Evolutionary conservation across 2,113 vertebrate species (phyloP).

Genomic region (Poeciliopsis occidentalis): DNA sequence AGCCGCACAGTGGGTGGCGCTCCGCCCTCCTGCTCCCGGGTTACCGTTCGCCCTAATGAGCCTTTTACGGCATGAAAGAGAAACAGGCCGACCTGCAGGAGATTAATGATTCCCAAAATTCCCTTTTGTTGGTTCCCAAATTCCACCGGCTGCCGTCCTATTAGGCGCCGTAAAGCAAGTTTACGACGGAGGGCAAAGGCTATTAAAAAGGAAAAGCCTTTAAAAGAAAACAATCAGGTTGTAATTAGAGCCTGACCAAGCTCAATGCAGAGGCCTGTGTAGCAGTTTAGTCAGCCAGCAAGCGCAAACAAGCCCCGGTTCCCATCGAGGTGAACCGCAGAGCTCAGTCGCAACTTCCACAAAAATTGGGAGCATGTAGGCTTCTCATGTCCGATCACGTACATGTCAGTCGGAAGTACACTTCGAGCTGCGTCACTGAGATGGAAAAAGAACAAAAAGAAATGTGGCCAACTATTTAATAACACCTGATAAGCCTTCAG

Average conservation of each 20-base stretch:
- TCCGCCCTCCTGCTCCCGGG: background rate
- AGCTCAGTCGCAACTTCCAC: constrained; percentile 11
- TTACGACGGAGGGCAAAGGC: constrained; percentile 39
- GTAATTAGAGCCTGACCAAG: constrained; percentile 41
- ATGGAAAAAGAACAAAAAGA: background rate
- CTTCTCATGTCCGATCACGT: constrained; percentile 45
- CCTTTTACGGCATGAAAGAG: constrained; percentile 53
- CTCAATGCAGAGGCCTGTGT: background rate
- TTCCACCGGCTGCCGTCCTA: constrained; percentile 41
- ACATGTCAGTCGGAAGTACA: constrained; percentile 31
- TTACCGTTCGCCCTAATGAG: constrained; percentile 65
- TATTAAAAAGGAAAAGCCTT: constrained; percentile 11
- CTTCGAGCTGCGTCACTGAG: constrained; percentile 24
- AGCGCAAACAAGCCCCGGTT: constrained; percentile 4
- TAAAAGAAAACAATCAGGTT: constrained; percentile 35
- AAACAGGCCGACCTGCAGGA: constrained; percentile 32
- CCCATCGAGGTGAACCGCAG: background rate
- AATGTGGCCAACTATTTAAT: constrained; percentile 8
- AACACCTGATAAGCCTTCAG: constrained; percentile 35
- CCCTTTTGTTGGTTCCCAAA: constrained; percentile 56
- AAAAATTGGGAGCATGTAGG: background rate
- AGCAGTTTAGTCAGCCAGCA: constrained; percentile 17
- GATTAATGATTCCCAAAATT: constrained; percentile 63
- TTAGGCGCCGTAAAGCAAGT: constrained; percentile 50
- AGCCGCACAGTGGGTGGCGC: constrained; percentile 59